phyloP scores from a whole-genome alignment of 2,888 invertebrate species.

The Volucella inanis region DNA sequence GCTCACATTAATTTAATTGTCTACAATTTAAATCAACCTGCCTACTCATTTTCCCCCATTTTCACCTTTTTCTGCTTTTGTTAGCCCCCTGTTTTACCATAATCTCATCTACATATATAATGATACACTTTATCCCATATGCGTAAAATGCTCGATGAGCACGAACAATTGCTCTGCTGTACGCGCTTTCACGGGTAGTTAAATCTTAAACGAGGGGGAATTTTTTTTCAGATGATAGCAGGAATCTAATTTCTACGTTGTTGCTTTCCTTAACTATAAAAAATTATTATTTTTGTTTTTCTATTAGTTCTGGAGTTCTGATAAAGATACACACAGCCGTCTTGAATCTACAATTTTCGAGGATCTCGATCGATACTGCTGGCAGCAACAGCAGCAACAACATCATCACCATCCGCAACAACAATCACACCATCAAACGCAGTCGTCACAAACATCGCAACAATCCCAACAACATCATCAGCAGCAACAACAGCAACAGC shows the following conservation, averaged over 20 bases:
- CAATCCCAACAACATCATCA: slow-evolving; percentile 85
- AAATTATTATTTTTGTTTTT: slow-evolving; percentile 28
- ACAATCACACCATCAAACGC: slow-evolving; percentile 78
- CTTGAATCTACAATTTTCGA: slow-evolving; percentile 90
- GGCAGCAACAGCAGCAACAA: slow-evolving; percentile 86
- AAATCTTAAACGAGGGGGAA: slow-evolving; percentile 3
- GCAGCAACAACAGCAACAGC: slow-evolving; percentile 84
- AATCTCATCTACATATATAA: slow-evolving; percentile 19
- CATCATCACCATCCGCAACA: slow-evolving; percentile 74
- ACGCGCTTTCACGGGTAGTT: slow-evolving; percentile 56
- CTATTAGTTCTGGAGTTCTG: slow-evolving; percentile 82
- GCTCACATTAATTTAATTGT: slow-evolving; percentile 22
- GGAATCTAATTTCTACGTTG: slow-evolving; percentile 26
- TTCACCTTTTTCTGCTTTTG: slow-evolving; percentile 4
- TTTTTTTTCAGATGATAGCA: not conserved
- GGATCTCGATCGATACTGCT: slow-evolving; percentile 93
- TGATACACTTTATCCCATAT: not conserved
- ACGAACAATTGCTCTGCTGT: slow-evolving; percentile 37
- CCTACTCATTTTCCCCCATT: not conserved
- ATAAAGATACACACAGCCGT: slow-evolving; percentile 87
- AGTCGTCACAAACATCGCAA: slow-evolving; percentile 79
- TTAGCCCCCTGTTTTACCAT: slow-evolving; percentile 19
- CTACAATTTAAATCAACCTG: not conserved
- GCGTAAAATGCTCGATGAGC: slow-evolving; percentile 26
- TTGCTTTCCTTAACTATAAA: slow-evolving; percentile 7